Evolutionary conservation across 2,113 vertebrate genomes (phyloP).

Genomic region (Callaeas wilsoni): DNA sequence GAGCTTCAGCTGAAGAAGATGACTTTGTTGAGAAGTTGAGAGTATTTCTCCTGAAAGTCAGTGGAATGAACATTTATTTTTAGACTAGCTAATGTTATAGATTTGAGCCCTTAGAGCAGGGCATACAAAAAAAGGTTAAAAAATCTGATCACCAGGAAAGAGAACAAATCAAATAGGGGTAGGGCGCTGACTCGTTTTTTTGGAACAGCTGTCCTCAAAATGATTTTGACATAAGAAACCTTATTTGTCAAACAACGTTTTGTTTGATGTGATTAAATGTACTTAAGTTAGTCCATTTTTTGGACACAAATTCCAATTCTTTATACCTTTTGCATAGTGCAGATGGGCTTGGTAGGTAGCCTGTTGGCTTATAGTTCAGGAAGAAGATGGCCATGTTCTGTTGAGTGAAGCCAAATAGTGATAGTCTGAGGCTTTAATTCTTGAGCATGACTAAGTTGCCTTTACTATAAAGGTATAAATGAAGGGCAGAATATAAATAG

Average conservation of each 20-base stretch:
- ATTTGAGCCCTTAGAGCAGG: not conserved
- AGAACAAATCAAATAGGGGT: not conserved
- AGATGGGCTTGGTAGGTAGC: not conserved
- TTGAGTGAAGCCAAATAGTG: not conserved
- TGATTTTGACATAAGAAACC: not conserved
- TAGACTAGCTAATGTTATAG: not conserved
- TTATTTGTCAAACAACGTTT: not conserved
- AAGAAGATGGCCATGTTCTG: not conserved
- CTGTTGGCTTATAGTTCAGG: not conserved
- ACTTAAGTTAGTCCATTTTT: not conserved
- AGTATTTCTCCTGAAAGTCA: not conserved
- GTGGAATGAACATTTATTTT: not conserved
- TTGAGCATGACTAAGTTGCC: not conserved
- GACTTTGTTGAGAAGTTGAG: not conserved
- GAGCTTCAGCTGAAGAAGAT: not conserved
- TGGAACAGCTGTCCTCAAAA: not conserved
- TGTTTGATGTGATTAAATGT: not conserved
- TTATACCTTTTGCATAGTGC: not conserved
- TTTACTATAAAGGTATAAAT: not conserved
- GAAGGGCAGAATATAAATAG: not conserved
- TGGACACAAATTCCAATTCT: not conserved
- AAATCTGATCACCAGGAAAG: not conserved
- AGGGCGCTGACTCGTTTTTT: not conserved
- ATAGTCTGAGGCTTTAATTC: not conserved
- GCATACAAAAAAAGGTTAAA: not conserved